Evolutionary conservation across 2,113 vertebrate species (phyloP), one percentile per base, ranked within the genome.

Genomic region (Puntigrus tetrazona): DNA sequence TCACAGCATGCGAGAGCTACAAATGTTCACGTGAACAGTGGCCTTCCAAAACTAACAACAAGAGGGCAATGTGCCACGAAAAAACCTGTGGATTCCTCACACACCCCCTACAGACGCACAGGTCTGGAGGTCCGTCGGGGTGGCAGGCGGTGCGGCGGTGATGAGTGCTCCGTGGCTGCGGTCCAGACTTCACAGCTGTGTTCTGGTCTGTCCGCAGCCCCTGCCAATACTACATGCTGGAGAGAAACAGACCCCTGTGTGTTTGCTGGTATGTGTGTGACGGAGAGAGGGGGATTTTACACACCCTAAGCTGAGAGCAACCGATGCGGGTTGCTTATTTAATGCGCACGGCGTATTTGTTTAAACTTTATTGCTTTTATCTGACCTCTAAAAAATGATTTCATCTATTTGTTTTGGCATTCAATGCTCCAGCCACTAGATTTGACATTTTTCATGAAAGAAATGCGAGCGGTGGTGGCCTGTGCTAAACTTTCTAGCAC

Each of bases 181-280:
- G 41, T 72, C 84, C 87, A 81, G 70, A 25, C 67, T 70, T 80
- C 72, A 78, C 87, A 86, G 84, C 84, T 88, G 87, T 84, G 76
- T 72, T 3, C 61, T 80, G 76, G 59, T 69, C 75, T 76, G 75
- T 70, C 45, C 34, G 31, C 41, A 7, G 73, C 67, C 29, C 47
- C 61, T 81, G 70, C 59, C 65, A 47, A 65, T 77, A 65, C 81
- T 72, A 47, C 55, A 38, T 57, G 47, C 78, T 45, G 55, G 78
- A 70, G 41, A 73, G 45, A 84, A 75, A 81, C 70, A 83, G 41
- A 73, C 25, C 77, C 78, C 16, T 50, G 76, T 82, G 45, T 84
- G 65, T 84, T 79, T 61, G 36, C 22, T 63, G 34, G 57, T 79
- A 63, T 50, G 70, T 86, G 16, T 83, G 65, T 70, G 41, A 57